A percentile compares a stretch with the other conserved stretches of the same genome.
These are phyloP conservation scores for Silurus lanzhouensis DNA, from an alignment of 2,797 vertebrate species.

Conservation along the genomic window DNA sequence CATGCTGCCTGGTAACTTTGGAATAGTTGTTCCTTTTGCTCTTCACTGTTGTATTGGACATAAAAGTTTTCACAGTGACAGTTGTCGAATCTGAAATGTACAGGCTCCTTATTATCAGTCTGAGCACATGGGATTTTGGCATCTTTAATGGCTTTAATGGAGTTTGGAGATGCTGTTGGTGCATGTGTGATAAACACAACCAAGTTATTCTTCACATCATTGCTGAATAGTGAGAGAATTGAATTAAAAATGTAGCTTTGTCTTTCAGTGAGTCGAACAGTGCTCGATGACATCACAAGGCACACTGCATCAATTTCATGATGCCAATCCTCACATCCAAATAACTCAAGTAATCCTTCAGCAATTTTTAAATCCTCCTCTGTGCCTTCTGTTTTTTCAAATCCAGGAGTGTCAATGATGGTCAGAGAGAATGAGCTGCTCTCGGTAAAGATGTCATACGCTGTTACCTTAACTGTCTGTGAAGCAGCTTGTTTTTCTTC, in stretches of 20 bases:
- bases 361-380: conserved; percentile 1
- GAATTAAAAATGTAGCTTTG: neutral
- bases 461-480: neutral
- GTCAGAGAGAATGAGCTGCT: conserved; percentile 23
- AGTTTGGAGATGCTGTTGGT: neutral
- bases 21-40: neutral
- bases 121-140: conserved; percentile 30
- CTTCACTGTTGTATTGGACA: neutral
- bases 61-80: neutral
- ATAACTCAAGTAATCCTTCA: conserved; percentile 18
- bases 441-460: conserved; percentile 4
- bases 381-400: neutral
- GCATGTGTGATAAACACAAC: neutral
- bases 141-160: conserved; percentile 5
- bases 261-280: neutral
- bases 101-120: neutral
- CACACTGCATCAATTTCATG: neutral
- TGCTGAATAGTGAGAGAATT: conserved; percentile 45
- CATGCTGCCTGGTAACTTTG: neutral
- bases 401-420: conserved; percentile 28
- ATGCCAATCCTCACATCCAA: neutral
- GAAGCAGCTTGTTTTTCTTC: neutral
- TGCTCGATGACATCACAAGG: neutral
- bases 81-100: conserved; percentile 51
- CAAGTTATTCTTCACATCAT: conserved; percentile 41